These are phyloP conservation scores for Agrochola litura DNA, from an alignment of 2,888 invertebrate genomes.

Conservation along the genomic window DNA sequence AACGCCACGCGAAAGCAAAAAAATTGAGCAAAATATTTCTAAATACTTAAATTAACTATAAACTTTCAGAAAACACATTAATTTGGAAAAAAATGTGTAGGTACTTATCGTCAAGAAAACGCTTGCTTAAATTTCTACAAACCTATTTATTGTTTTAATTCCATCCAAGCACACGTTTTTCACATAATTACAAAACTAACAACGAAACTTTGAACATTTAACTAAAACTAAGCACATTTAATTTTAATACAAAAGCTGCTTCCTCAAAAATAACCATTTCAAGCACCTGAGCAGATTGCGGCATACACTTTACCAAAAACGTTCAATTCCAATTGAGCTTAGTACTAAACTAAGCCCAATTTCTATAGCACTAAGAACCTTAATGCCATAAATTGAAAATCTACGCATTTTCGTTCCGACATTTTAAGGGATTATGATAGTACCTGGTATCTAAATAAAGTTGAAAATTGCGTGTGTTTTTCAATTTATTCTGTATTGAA, in stretches of 20 bases:
- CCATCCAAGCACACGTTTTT: not conserved
- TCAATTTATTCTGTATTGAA: slow-evolving; percentile 61
- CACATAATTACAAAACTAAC: slow-evolving; percentile 17
- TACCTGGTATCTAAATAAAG: slow-evolving; percentile 51
- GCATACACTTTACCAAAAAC: slow-evolving; percentile 83
- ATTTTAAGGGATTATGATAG: slow-evolving; percentile 62
- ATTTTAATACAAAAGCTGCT: slow-evolving; percentile 72
- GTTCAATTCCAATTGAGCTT: slow-evolving; percentile 71
- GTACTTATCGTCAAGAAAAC: not conserved
- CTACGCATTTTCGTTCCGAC: slow-evolving; percentile 61
- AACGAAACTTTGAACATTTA: slow-evolving; percentile 29
- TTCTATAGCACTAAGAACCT: slow-evolving; percentile 36
- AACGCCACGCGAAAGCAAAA: not conserved
- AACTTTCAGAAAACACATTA: not conserved
- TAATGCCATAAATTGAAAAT: slow-evolving; percentile 52
- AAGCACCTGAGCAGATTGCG: slow-evolving; percentile 88
- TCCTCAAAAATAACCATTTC: slow-evolving; percentile 73
- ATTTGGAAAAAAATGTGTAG: not conserved
- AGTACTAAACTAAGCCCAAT: slow-evolving; percentile 66
- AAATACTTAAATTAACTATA: not conserved
- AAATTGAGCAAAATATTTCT: not conserved
- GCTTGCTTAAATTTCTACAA: not conserved
- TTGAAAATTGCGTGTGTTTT: slow-evolving; percentile 43
- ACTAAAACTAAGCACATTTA: slow-evolving; percentile 42
- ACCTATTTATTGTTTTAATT: slow-evolving; percentile 17